Conservation (phyloP, 2,113 vertebrate genomes). For the Carollia perspicillata region DNA sequence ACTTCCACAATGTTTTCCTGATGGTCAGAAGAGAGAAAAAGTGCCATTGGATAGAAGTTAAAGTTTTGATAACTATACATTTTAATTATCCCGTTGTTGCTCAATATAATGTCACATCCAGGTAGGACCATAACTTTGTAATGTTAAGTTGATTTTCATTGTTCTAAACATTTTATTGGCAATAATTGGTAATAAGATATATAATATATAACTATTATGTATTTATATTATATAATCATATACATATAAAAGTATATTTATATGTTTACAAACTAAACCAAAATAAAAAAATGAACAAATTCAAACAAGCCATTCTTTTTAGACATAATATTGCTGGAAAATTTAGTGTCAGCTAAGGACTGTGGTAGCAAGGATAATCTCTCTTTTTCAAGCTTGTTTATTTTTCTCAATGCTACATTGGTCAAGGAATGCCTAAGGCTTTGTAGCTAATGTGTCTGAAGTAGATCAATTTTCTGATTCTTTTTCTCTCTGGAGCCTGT, state of each 20-base stretch:
- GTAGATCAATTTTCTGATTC: conserved; percentile 27
- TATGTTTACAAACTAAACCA: not conserved
- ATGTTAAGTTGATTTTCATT: not conserved
- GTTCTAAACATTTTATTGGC: not conserved
- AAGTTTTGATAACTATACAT: not conserved
- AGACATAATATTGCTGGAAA: not conserved
- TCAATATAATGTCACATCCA: not conserved
- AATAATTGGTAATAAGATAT: not conserved
- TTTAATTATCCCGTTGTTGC: not conserved
- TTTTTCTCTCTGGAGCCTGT: not conserved
- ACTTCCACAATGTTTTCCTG: not conserved
- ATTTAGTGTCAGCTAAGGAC: not conserved
- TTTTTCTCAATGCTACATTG: not conserved
- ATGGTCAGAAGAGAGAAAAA: not conserved
- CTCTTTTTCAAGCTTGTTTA: conserved; percentile 34
- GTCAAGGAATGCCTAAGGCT: conserved; percentile 23
- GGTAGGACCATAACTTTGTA: not conserved
- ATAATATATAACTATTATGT: not conserved
- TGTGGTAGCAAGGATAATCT: not conserved
- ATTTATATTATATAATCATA: not conserved
- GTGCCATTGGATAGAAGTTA: not conserved
- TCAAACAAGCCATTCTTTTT: not conserved
- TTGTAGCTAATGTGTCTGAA: conserved; percentile 19
- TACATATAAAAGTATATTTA: not conserved
- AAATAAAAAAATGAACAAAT: not conserved